phyloP scores from a whole-genome alignment of 2,113 vertebrate genomes.

The Papio anubis region DNA sequence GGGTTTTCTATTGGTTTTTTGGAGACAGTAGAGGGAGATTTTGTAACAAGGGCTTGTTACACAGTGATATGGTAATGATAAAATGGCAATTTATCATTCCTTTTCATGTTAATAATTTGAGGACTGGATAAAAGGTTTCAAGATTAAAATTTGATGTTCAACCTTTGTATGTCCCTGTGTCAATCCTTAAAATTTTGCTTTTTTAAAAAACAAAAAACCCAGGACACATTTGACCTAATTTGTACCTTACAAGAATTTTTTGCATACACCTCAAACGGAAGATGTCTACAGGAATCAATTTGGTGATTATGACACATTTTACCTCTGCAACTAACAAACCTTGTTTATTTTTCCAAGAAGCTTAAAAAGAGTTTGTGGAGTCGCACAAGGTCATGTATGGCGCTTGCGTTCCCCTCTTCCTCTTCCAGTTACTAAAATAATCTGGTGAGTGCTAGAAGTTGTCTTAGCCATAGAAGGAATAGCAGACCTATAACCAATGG shows the following conservation, averaged over 20 bases:
- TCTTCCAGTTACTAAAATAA: neutral
- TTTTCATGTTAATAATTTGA: constrained; percentile 73
- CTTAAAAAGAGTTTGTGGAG: neutral
- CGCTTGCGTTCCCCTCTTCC: neutral
- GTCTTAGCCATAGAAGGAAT: neutral
- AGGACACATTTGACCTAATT: neutral
- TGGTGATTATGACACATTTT: neutral
- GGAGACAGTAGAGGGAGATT: constrained; percentile 68
- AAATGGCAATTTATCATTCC: constrained; percentile 69
- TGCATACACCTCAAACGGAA: neutral
- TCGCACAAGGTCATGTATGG: neutral
- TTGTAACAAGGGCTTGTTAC: constrained; percentile 77
- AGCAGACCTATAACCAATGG: neutral
- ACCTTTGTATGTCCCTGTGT: constrained; percentile 31
- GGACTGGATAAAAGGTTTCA: constrained; percentile 69
- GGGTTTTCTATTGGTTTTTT: constrained; percentile 70
- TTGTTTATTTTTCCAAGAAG: neutral
- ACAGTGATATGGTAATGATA: constrained; percentile 56
- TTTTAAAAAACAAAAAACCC: neutral
- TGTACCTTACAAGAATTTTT: neutral
- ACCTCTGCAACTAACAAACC: neutral
- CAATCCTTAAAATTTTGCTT: neutral
- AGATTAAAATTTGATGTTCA: constrained; percentile 80
- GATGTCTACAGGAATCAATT: neutral
- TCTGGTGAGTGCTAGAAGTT: neutral